Evolutionary conservation across 2,113 vertebrate genomes (phyloP), one percentile per base, ranked within the genome.

Genomic region (Nyctibius bracteatus): DNA sequence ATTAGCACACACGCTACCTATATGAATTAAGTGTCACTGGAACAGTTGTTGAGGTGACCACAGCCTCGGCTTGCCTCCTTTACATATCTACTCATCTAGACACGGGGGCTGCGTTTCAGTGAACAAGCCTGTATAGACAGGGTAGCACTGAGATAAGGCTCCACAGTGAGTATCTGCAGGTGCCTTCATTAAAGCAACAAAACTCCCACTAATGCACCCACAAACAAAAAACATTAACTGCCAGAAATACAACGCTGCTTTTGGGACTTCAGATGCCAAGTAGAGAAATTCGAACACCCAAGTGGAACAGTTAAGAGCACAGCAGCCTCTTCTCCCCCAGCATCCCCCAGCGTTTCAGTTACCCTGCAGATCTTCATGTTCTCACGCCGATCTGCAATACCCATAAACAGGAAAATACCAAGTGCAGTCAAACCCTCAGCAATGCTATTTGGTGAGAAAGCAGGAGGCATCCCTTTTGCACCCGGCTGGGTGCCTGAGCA

Each of bases 31-130:
- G 58, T 54, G 73, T 47, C 61, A 90, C 46, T 47, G 55, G 62
- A 88, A 78, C 39, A 86, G 59, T 10, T 72, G 55, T 3, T 5
- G 49, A 88, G 27, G 63, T 62, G 52, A 68, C 71, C 66, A 71
- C 58, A 94, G 67, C 31, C 49, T 25, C 67, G 30, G 66, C 62
- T 96, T 15, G 7, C 49, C 89, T 96, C 62, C 68, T 82, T 90
- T 79, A 62, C 5, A 3, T 15, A 92, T 52, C 78, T 70, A 28
- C 78, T 81, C 35, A 84, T 71, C n/a, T 35, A 17, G 72, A 86
- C 47, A 43, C 0, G 0, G 31, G 16, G 71, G 52, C 9, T 88
- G 49, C 43, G 39, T n/a, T 58, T 68, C 49, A 82, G 3, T 28
- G 14, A 93, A 51, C 61, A 75, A 89, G 37, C 43, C 43, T 57